phyloP scores from a whole-genome alignment of 2,113 vertebrate genomes.

The Felis catus region F.catus_Fca126_mat1.0 CM031415.1:4648501-4649000 shows the following conservation, averaged over 20 bases:
- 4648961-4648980: too few relatives aligned
- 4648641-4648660: not conserved
- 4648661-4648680: not conserved
- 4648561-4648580: not conserved
- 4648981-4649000: too few relatives aligned
- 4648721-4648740: not conserved
- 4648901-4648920: too few relatives aligned
- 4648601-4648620: not conserved
- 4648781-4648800: not conserved
- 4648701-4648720: not conserved
- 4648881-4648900: not conserved
- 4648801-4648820: not conserved
- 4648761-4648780: not conserved
- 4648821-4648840: not conserved
- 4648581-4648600: not conserved
- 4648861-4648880: not conserved
- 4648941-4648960: too few relatives aligned
- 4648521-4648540: not conserved
- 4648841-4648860: not conserved
- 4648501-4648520: not conserved
- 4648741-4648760: not conserved
- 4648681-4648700: not conserved
- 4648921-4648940: too few relatives aligned
- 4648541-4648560: not conserved
- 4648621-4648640: not conserved